Base-by-base conservation (phyloP, 2,888 invertebrate genomes). In the Salticus scenicus region DNA sequence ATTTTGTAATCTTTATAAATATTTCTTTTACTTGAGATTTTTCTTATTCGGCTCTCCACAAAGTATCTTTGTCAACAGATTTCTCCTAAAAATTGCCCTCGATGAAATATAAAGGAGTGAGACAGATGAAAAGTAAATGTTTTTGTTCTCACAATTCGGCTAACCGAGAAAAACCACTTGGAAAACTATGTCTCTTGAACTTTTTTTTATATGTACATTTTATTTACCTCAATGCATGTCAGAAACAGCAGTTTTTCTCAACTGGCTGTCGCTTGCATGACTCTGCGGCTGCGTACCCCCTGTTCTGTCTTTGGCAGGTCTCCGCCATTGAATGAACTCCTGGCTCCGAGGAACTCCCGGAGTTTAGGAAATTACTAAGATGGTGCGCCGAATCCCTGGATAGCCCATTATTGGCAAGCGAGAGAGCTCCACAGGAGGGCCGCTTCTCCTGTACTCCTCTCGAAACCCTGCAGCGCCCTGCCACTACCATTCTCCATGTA, bases 281-380 rank as follows among this genome's bases (percentile, higher is more conserved):
- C 28, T 83, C 64, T 83, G 83, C 83, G 83, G 83, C 83, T 77
- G 83, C 72, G 76, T 72, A 76, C 76, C 30, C 57, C 24, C 33
- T 66, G 66, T 41, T 24, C 72, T 77, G 77, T 78, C 77, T 66
- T 41, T 67, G 67, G 67, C 77, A 78, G 77, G 57, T 41, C 37
- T 66, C 76, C 71, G 57, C 83, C 71, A 72, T 71, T 83, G 71
- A 83, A 83, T 83, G 71, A 73, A 73, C 83, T 80, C 80, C 80
- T 41, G 73, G 66, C 80, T 47, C 67, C 67, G 67, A 57, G 75
- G 70, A 71, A 72, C 77, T 77, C 83, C 83, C 63, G 83, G 83
- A 78, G 83, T 77, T 72, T 69, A 67, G 73, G 83, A 84, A 84
- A 84, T 84, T 84, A 84, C 83, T 77, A 78, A 84, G 83, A 84